Evolutionary conservation across 92 coral and sea anemone species (phyloP).

Genomic region (Siderastrea radians): DNA sequence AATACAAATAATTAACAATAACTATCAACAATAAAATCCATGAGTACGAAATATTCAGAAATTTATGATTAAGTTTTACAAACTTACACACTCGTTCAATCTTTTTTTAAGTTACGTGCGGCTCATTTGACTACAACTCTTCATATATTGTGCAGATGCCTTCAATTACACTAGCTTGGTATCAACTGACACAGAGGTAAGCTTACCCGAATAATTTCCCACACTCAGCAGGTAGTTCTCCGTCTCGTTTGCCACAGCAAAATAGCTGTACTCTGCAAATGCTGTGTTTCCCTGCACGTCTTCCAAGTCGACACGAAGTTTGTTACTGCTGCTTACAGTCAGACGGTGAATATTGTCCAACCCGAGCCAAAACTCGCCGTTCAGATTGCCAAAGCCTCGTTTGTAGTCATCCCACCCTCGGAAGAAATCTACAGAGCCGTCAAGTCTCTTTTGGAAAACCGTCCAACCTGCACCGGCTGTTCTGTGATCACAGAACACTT

Average conservation of each 20-base stretch:
- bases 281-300: neutral
- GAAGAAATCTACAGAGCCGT: constrained; percentile 26
- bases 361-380: constrained; percentile 39
- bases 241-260: neutral
- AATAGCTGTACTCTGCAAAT: neutral
- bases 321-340: neutral
- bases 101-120: no score
- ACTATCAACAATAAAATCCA: no score
- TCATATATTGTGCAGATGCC: neutral
- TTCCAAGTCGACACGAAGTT: neutral
- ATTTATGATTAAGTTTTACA: no score
- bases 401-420: constrained; percentile 24
- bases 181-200: neutral
- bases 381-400: constrained; percentile 21
- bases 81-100: no score
- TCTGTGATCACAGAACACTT: neutral
- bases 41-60: no score
- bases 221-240: neutral
- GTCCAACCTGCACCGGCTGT: constrained; percentile 7
- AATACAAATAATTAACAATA: no score
- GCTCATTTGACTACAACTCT: no score
- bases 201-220: no score
- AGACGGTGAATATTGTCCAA: constrained; percentile 1
- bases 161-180: neutral
- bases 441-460: neutral